Conservation (phyloP, 1,140 invertebrate species). For the Heliconius melpomene region DNA sequence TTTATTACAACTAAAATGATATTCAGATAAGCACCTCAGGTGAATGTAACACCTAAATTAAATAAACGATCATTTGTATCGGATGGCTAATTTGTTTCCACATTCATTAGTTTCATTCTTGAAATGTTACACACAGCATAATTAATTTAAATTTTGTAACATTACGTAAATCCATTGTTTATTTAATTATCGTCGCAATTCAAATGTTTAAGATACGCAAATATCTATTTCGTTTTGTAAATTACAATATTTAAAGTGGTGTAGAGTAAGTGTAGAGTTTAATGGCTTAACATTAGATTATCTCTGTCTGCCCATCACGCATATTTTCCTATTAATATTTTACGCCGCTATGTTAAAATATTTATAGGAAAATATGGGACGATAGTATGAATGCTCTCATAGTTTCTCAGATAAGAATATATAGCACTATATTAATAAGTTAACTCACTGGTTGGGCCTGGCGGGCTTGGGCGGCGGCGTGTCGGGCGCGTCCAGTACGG, state of each 20-base stretch:
- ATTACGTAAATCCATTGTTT: neutral
- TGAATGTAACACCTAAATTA: neutral
- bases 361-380: too few relatives aligned
- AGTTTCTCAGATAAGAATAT: too few relatives aligned
- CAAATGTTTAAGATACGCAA: neutral
- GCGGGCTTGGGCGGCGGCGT: constrained; percentile 93
- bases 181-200: neutral
- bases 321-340: too few relatives aligned
- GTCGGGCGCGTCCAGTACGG: constrained; percentile 81
- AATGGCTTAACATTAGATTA: too few relatives aligned
- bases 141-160: neutral
- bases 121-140: neutral
- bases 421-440: too few relatives aligned
- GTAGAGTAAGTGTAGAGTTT: too few relatives aligned
- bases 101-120: neutral
- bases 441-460: constrained; percentile 85
- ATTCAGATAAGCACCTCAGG: neutral
- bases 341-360: too few relatives aligned
- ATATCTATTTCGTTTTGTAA: neutral
- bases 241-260: too few relatives aligned
- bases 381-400: too few relatives aligned
- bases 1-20: neutral
- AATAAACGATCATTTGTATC: neutral
- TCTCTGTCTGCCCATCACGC: too few relatives aligned
- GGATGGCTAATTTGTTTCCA: neutral